phyloP scores from a whole-genome alignment of 2,797 vertebrate species.

The Phylloscopus collybita region DNA sequence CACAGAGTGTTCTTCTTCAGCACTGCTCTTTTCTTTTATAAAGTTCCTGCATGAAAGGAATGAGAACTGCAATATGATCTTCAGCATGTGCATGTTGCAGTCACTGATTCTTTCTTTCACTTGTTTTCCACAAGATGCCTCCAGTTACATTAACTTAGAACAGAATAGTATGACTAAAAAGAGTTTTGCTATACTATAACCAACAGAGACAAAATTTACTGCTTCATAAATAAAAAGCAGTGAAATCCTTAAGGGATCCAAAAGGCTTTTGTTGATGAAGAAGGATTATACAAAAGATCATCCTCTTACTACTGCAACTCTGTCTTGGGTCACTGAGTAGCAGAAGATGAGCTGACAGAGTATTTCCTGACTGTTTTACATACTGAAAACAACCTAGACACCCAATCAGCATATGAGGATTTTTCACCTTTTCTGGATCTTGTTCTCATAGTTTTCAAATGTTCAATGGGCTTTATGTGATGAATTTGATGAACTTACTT shows the following conservation, averaged over 20 bases:
- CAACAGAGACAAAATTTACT: not conserved
- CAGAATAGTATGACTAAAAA: not conserved
- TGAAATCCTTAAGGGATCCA: not conserved
- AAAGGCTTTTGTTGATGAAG: not conserved
- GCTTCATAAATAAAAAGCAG: not conserved
- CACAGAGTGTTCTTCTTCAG: not conserved
- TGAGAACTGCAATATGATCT: not conserved
- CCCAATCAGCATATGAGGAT: not conserved
- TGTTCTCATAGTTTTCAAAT: not conserved
- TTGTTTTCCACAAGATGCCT: not conserved
- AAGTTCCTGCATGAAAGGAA: not conserved
- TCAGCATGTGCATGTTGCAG: not conserved
- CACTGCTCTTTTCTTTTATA: not conserved
- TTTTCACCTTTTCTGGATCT: not conserved
- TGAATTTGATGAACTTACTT: not conserved
- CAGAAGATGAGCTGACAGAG: not conserved
- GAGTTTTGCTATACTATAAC: not conserved
- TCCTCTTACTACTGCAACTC: not conserved
- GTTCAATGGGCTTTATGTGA: not conserved
- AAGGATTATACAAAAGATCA: not conserved
- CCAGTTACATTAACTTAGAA: not conserved
- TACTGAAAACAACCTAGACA: not conserved
- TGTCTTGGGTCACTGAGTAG: not conserved
- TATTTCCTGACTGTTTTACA: not conserved
- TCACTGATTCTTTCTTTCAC: not conserved